Percentiles rank a stretch among this genome's conserved stretches.
These are phyloP conservation scores for Ptyas mucosa DNA, from an alignment of 2,113 vertebrate species.

Conservation along the genomic window DNA sequence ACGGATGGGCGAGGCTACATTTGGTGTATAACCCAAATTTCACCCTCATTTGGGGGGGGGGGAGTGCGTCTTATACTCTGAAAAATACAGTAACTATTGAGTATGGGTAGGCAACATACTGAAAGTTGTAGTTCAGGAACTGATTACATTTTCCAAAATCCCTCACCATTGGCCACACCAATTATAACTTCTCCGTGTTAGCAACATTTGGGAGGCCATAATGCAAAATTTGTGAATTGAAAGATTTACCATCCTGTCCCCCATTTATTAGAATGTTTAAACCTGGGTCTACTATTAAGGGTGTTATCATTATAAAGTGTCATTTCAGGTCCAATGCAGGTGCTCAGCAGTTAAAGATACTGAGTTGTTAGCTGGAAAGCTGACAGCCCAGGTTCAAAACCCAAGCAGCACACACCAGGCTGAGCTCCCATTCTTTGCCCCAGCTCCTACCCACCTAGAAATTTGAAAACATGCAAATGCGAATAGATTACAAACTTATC, in stretches of 20 bases:
- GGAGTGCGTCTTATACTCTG: too few relatives aligned
- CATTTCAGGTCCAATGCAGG: not conserved
- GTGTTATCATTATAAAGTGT: not conserved
- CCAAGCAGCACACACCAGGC: not conserved
- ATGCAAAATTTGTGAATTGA: not conserved
- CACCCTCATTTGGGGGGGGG: too few relatives aligned
- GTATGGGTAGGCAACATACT: not conserved
- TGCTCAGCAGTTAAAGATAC: not conserved
- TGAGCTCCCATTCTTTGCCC: not conserved
- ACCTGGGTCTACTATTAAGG: not conserved
- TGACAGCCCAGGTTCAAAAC: not conserved
- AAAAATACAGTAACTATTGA: not conserved
- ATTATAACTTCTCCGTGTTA: not conserved
- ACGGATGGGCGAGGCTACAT: too few relatives aligned
- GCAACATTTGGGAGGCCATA: not conserved
- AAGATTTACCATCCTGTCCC: not conserved
- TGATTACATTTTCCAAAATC: not conserved
- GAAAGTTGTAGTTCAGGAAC: not conserved
- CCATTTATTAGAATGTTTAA: not conserved
- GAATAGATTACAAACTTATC: not conserved
- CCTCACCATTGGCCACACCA: not conserved
- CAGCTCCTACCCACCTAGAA: not conserved
- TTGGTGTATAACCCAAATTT: too few relatives aligned
- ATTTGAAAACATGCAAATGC: not conserved
- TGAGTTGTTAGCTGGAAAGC: not conserved